Base-by-base conservation (phyloP, 2,113 vertebrate genomes). In the Ailuropoda melanoleuca region DNA sequence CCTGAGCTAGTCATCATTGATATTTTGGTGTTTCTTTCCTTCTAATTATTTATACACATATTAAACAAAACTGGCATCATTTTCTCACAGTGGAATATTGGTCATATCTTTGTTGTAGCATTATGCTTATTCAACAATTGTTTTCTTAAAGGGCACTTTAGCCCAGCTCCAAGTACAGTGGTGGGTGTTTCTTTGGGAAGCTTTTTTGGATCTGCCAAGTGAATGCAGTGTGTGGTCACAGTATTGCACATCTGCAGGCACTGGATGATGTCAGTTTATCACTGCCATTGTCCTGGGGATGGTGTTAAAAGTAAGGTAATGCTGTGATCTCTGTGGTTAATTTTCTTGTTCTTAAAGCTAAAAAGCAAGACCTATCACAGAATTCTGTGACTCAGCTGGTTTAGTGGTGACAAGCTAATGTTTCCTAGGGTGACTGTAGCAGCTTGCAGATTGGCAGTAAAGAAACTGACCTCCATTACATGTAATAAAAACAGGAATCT, bases 331-430 rank as follows among this genome's bases (percentile, higher is more conserved):
- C 66, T 95, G 85, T 66, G 82, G 82, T 88, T 81, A 89, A 77
- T 77, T 56, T 89, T 93, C 80, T 93, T 96, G 75, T 97, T 93
- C 84, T 96, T 81, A 62, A 83, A 94, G 70, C 46, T 96, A 81
- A 85, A 75, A 94, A 90, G 74, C 50, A 37, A 88, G 91, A 95
- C 46, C 74, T 96, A 34, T 77, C 66, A 46, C 21, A 96, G 96
- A 85, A 81, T 94, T 88, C 92, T 87, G 90, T 72, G 90, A 94
- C 94, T 93, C 58, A 66, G 94, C 56, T 93, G 90, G 89, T 70
- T 95, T 55, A 29, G 39, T 78, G 88, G 90, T 94, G 81, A 97
- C 90, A 94, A 85, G 81, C 97, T 98, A 97, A 97, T 95, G 96
- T 97, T 88, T 98, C 92, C 90, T 93, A 81, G 80, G 84, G 85